These are phyloP conservation scores for Bedellia somnulentella DNA, from an alignment of 2,888 invertebrate genomes.

Conservation along the genomic window DNA sequence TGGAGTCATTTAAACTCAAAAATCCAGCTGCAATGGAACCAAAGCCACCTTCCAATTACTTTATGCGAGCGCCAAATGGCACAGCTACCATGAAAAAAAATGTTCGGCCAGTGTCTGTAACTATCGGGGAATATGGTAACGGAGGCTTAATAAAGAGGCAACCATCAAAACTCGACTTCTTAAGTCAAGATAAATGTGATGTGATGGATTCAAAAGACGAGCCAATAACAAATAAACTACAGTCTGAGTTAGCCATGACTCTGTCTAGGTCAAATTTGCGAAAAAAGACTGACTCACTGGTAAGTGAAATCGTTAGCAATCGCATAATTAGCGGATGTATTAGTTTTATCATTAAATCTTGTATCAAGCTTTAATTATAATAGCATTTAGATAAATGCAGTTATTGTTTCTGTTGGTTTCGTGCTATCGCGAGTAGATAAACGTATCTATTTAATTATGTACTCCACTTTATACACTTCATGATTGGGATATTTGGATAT, in stretches of 20 bases:
- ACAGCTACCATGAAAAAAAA: conserved; percentile 61
- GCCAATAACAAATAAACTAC: conserved; percentile 67
- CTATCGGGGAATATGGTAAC: conserved; percentile 69
- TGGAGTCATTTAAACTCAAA: conserved; percentile 74
- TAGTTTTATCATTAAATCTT: too few species aligned
- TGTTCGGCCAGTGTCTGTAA: conserved; percentile 66
- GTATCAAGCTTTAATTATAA: too few species aligned
- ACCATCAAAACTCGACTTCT: conserved; percentile 73
- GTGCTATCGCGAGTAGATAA: too few species aligned
- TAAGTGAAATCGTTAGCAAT: conserved; percentile 34
- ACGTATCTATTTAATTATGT: too few species aligned
- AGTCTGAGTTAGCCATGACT: conserved; percentile 74
- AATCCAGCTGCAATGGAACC: conserved; percentile 64
- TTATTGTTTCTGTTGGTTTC: too few species aligned
- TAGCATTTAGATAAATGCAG: too few species aligned
- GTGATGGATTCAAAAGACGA: conserved; percentile 39
- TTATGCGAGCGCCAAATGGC: conserved; percentile 59
- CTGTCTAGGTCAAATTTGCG: conserved; percentile 76
- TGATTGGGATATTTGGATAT: too few species aligned
- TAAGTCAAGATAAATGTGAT: conserved; percentile 47
- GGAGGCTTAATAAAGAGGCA: conserved; percentile 57
- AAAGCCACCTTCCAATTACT: conserved; percentile 71
- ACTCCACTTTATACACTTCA: too few species aligned
- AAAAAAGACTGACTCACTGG: conserved; percentile 69
- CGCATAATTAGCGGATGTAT: too few species aligned